Percentiles rank a stretch among this genome's conserved stretches.
phyloP scores from a whole-genome alignment of 2,888 invertebrate genomes.

The Limnephilus auricula region DNA sequence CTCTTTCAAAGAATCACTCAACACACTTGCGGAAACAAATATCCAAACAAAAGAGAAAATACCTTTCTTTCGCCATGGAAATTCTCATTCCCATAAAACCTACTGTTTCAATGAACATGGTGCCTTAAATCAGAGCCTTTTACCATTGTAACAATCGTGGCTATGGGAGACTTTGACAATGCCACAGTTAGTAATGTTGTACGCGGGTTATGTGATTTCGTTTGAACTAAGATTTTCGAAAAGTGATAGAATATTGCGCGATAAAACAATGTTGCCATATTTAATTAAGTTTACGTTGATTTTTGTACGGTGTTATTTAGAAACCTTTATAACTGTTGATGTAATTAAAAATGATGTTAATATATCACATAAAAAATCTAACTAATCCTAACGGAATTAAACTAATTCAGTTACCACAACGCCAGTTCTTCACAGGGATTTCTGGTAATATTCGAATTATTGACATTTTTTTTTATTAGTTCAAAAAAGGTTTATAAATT shows the following conservation, averaged over 20 bases:
- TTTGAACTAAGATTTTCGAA: constrained; percentile 5
- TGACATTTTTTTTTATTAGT: too few species aligned
- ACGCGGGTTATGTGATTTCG: neutral
- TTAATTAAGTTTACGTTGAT: neutral
- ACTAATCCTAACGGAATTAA: neutral
- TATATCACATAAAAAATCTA: neutral
- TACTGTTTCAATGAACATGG: neutral
- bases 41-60: constrained; percentile 23
- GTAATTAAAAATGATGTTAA: neutral
- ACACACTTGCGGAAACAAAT: constrained; percentile 8
- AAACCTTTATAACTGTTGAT: neutral
- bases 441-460: too few species aligned
- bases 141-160: neutral
- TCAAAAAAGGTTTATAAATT: too few species aligned
- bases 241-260: neutral
- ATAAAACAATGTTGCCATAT: neutral
- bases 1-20: neutral
- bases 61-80: constrained; percentile 11
- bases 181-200: neutral
- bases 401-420: neutral
- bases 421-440: neutral
- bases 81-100: constrained; percentile 7
- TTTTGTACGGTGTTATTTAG: neutral
- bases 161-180: constrained; percentile 12
- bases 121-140: constrained; percentile 13